phyloP scores from a whole-genome alignment of 2,113 vertebrate species.

The Tautogolabrus adspersus region DNA sequence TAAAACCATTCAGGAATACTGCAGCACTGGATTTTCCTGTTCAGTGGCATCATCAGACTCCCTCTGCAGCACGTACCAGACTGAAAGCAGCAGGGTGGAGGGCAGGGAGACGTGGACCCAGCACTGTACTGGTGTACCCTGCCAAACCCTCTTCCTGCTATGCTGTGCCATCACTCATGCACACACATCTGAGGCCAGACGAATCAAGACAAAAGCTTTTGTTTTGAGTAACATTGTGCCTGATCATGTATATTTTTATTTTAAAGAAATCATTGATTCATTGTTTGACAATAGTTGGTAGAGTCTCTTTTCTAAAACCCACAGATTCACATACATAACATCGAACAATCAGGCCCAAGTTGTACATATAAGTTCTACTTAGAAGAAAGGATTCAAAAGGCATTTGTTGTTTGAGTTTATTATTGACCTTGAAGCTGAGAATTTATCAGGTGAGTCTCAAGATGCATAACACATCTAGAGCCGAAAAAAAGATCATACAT shows the following conservation, averaged over 20 bases:
- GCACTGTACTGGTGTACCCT: conserved; percentile 1
- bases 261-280: background rate
- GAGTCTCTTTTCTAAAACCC: background rate
- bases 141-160: conserved; percentile 51
- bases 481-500: too few relatives aligned
- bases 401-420: background rate
- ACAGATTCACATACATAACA: background rate
- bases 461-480: too few relatives aligned
- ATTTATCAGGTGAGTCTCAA: too few relatives aligned
- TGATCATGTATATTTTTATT: background rate
- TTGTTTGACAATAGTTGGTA: background rate
- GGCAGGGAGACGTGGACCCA: conserved; percentile 38
- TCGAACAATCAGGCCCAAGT: background rate
- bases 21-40: conserved; percentile 8
- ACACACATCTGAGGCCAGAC: conserved; percentile 26
- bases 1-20: background rate
- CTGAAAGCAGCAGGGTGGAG: conserved; percentile 51
- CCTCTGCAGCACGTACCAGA: conserved; percentile 52
- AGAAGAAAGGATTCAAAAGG: background rate
- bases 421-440: too few relatives aligned
- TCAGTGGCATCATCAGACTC: conserved; percentile 27
- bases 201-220: conserved; percentile 1
- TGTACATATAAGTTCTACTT: background rate
- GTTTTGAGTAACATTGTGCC: background rate
- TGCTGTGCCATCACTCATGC: conserved; percentile 28